phyloP scores from a whole-genome alignment of 2,113 vertebrate species.

The Hypocryptadius cinnamomeus region DNA sequence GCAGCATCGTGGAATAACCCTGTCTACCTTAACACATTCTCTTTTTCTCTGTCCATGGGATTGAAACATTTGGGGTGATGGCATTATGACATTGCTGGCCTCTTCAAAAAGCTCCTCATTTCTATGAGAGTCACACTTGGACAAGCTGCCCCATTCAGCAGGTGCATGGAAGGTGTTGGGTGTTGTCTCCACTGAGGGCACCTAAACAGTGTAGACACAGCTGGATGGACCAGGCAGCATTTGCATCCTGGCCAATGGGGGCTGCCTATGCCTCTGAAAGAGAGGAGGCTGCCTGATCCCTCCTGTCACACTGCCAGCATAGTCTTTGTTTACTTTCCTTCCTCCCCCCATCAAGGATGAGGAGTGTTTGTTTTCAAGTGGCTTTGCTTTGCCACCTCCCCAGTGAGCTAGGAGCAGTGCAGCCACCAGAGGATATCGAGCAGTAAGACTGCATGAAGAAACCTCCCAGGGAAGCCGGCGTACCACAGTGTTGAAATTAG shows the following conservation, averaged over 20 bases:
- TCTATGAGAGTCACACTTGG: not conserved
- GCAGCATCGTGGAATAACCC: not conserved
- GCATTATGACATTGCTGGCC: not conserved
- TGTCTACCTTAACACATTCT: not conserved
- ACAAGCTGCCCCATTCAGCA: not conserved
- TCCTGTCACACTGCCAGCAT: not conserved
- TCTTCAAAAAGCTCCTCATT: not conserved
- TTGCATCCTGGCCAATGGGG: not conserved
- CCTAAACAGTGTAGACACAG: not conserved
- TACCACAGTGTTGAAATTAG: conserved; percentile 1
- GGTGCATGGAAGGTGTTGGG: not conserved
- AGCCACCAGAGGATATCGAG: not conserved
- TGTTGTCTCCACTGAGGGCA: not conserved
- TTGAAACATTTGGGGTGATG: not conserved
- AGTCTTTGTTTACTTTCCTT: not conserved
- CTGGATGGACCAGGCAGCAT: not conserved
- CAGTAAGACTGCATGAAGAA: not conserved
- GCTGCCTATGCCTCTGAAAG: not conserved
- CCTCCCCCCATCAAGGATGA: rapidly evolving
- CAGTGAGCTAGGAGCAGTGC: not conserved
- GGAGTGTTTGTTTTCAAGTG: not conserved
- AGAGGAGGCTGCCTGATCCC: not conserved
- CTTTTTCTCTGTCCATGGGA: not conserved
- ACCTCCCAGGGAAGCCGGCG: not conserved
- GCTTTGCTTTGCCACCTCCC: not conserved